Evolutionary conservation across 92 coral and sea anemone species (phyloP), one percentile per base, ranked within the genome.

Genomic region (Heteractis magnifica): DNA sequence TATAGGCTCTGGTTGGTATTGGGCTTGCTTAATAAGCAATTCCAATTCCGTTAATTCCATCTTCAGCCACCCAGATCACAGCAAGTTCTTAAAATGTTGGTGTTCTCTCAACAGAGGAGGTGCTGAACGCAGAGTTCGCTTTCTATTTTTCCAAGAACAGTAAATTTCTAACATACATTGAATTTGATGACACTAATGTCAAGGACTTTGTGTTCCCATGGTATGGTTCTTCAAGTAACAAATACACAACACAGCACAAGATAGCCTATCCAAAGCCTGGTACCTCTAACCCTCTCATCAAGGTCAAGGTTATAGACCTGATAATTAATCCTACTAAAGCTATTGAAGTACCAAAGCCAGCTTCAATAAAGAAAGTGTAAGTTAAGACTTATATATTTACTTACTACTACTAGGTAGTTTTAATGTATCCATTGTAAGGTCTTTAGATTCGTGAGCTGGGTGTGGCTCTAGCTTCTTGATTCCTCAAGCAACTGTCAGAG

Each of bases 181-280:
- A 87, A 70, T 95, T 93, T 23, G 87, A 95, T 86, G 98, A 95
- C 72, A 84, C 94, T 6, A 68, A 87, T 5, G 98, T 95, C 49
- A 89, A 88, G 34, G 92, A 93, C 87, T 95, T 80, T 87, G 81
- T 93, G 75, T 93, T 89, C 82, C 87, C 93, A 80, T 88, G 95
- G 91, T 95, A 90, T 81, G 98, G 98, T 10, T 65, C 86, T 6
- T 18, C 89, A 51, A 73, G 73, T 41, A 87, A 85, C 8, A 81
- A 90, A 10, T 95, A 95, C 81, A 91, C 95, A 18, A 86, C 90
- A 5, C 92, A 94, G 23, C 91, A 89, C 68, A 92, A 83, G 51
- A 93, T 95, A 8, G 98, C 98, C 1, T 95, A 95, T 79, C 98
- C 98, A 44, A 95, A 95, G 77, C 94, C 98, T 49, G 98, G 98